phyloP scores from a whole-genome alignment of 2,797 vertebrate genomes.

The Lutjanus campechanus region DNA sequence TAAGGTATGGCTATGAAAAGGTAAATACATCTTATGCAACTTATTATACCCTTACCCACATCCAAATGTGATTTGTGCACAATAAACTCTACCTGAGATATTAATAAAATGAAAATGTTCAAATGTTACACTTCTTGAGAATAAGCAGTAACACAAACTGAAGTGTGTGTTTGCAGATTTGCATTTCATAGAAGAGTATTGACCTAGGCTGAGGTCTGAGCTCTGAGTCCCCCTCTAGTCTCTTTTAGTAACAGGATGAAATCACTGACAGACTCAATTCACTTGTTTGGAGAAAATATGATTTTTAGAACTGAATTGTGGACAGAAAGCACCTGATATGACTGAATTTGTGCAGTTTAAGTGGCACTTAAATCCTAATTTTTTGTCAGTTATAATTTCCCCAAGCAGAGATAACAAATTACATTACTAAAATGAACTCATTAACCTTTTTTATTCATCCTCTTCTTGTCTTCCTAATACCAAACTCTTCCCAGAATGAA shows the following conservation, averaged over 20 bases:
- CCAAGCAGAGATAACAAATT: slow-evolving; percentile 22
- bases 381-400: background rate
- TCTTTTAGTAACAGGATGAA: background rate
- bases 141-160: too few relatives aligned
- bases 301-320: background rate
- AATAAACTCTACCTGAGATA: too few relatives aligned
- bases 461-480: slow-evolving; percentile 23
- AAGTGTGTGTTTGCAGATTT: too few relatives aligned
- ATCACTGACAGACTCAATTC: background rate
- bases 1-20: too few relatives aligned
- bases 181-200: too few relatives aligned
- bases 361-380: background rate
- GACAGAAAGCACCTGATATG: background rate
- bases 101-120: too few relatives aligned
- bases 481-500: slow-evolving; percentile 25
- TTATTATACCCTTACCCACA: too few relatives aligned
- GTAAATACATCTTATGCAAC: too few relatives aligned
- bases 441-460: slow-evolving; percentile 24
- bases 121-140: too few relatives aligned
- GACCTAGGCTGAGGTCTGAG: too few relatives aligned
- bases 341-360: background rate
- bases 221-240: too few relatives aligned
- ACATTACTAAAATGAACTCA: slow-evolving; percentile 26
- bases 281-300: background rate
- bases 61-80: too few relatives aligned